Evolutionary conservation across 2,113 vertebrate species (phyloP).

Genomic region (Macroglossus sobrinus): DNA sequence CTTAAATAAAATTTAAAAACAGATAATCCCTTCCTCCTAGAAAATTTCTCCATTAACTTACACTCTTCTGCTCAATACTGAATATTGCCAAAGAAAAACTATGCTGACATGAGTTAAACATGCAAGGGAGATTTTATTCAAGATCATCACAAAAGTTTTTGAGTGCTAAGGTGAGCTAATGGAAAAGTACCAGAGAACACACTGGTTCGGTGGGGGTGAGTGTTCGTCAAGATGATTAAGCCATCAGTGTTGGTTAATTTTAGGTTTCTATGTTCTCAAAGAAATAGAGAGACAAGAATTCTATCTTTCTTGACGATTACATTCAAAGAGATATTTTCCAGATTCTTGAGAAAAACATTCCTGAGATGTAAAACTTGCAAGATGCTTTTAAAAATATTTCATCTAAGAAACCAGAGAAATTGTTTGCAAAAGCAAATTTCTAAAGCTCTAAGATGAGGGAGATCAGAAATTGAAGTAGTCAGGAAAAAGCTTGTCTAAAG

Average conservation of each 20-base stretch:
- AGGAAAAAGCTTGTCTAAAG: background rate
- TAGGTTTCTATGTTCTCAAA: background rate
- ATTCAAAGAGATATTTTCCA: background rate
- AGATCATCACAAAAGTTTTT: background rate
- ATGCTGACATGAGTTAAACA: background rate
- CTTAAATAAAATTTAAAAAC: background rate
- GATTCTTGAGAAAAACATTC: background rate
- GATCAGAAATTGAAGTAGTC: background rate
- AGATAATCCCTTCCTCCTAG: background rate
- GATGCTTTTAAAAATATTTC: background rate
- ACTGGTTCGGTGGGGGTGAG: accelerated
- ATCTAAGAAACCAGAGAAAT: background rate
- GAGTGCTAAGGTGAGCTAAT: background rate
- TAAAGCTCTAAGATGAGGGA: background rate
- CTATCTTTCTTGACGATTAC: background rate
- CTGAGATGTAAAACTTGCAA: background rate
- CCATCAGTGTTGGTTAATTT: background rate
- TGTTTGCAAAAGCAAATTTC: background rate
- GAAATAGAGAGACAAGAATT: background rate
- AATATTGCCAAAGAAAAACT: background rate
- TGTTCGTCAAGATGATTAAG: background rate
- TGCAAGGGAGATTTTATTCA: background rate
- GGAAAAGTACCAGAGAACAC: background rate
- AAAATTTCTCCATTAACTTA: background rate
- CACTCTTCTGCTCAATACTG: background rate